These are phyloP conservation scores for Lepidocyrtoides sp. DNA, from an alignment of 2,888 invertebrate species.

Conservation along the genomic window DNA sequence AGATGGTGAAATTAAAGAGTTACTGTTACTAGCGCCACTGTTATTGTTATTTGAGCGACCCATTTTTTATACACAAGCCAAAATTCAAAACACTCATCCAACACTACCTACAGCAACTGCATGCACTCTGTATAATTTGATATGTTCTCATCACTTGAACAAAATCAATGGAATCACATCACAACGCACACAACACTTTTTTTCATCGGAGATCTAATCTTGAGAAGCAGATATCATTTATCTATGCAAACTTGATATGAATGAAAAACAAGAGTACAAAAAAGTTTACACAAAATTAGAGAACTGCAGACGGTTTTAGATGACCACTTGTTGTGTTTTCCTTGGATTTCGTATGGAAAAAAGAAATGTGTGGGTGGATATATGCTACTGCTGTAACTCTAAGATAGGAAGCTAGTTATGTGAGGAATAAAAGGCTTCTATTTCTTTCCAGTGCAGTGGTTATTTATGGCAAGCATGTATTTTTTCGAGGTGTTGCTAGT, in stretches of 20 bases:
- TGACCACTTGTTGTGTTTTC: conserved; percentile 70
- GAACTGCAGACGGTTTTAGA: too few species aligned
- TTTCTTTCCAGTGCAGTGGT: background rate
- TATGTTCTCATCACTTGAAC: background rate
- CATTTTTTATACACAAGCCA: conserved; percentile 48
- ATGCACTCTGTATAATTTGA: background rate
- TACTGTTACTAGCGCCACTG: background rate
- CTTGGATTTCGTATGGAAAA: too few species aligned
- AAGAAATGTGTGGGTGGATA: too few species aligned
- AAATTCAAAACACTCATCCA: too few species aligned
- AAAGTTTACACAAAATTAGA: too few species aligned
- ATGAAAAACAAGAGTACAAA: too few species aligned
- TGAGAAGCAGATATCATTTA: too few species aligned
- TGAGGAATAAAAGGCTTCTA: background rate
- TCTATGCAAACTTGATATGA: too few species aligned
- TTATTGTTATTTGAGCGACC: conserved; percentile 63
- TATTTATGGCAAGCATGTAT: background rate
- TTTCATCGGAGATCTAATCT: background rate
- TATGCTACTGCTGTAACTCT: too few species aligned
- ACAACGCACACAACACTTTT: background rate
- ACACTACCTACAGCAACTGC: background rate
- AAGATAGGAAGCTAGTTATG: too few species aligned
- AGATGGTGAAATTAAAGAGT: conserved; percentile 27
- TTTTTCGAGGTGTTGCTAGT: conserved; percentile 28
- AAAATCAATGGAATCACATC: background rate